These are phyloP conservation scores for Ramphastos sulfuratus DNA, from an alignment of 2,113 vertebrate species.

Conservation along the genomic window DNA sequence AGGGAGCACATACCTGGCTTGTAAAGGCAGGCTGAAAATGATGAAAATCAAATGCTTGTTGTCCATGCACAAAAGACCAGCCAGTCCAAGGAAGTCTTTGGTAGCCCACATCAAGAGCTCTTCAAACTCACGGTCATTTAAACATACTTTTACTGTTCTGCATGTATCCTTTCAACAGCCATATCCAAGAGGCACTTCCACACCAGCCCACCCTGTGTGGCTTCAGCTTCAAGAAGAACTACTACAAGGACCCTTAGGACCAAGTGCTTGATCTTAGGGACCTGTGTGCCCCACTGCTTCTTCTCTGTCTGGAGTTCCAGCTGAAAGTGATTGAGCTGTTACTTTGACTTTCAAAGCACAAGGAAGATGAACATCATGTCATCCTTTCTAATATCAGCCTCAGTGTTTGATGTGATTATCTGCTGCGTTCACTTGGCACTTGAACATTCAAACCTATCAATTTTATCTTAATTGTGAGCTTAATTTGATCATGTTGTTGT, in stretches of 20 bases:
- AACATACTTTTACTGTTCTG: neutral
- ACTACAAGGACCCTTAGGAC: neutral
- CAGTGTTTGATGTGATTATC: slow-evolving; percentile 30
- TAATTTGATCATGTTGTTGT: slow-evolving; percentile 52
- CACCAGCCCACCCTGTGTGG: neutral
- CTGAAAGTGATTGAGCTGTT: neutral
- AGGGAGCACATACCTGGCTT: neutral
- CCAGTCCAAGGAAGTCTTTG: neutral
- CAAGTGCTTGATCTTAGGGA: neutral
- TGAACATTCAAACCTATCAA: slow-evolving; percentile 37
- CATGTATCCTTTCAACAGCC: neutral
- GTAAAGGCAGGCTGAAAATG: neutral
- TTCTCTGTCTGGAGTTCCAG: neutral
- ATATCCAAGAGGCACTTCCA: neutral
- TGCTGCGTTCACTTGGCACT: slow-evolving; percentile 17
- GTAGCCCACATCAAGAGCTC: accelerated
- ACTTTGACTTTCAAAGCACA: neutral
- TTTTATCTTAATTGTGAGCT: slow-evolving; percentile 50
- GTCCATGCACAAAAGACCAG: neutral
- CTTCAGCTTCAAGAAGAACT: neutral
- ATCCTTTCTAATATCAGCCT: slow-evolving; percentile 35
- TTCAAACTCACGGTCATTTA: neutral
- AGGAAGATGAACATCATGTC: slow-evolving; percentile 20
- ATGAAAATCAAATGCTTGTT: neutral
- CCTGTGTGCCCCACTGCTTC: accelerated